These are phyloP conservation scores for Ciconia nigra DNA, from an alignment of 2,797 vertebrate species.

Conservation along the genomic window DNA sequence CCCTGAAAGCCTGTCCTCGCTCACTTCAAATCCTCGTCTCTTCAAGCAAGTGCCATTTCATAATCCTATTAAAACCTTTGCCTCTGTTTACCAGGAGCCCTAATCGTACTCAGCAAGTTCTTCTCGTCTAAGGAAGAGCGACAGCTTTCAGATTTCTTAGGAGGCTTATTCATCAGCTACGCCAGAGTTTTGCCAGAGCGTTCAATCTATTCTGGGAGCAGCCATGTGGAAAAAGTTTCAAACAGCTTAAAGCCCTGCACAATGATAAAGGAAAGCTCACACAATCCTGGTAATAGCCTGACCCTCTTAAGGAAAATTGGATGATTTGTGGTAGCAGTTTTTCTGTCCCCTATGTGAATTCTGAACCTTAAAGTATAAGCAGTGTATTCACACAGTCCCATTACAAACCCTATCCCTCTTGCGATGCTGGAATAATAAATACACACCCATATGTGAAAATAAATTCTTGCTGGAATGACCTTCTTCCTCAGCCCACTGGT, in stretches of 20 bases:
- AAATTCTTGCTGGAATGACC: neutral
- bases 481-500: conserved; percentile 9
- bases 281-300: conserved; percentile 64
- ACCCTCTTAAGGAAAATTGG: conserved; percentile 68
- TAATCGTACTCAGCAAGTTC: conserved; percentile 18
- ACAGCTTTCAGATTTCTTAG: conserved; percentile 58
- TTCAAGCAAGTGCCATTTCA: conserved; percentile 13
- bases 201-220: conserved; percentile 64
- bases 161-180: conserved; percentile 49
- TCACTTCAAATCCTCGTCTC: conserved; percentile 15
- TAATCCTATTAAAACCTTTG: conserved; percentile 62
- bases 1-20: neutral
- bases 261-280: conserved; percentile 68
- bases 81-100: conserved; percentile 30
- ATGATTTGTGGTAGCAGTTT: conserved; percentile 64
- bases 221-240: conserved; percentile 68
- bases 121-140: neutral
- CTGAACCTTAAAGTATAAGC: conserved; percentile 21
- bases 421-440: conserved; percentile 7
- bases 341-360: conserved; percentile 33
- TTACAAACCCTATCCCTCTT: neutral
- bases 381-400: neutral
- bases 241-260: conserved; percentile 55
- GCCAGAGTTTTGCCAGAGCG: conserved; percentile 26
- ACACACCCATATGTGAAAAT: neutral